These are phyloP conservation scores for Ammodytes dubius DNA, from an alignment of 2,113 vertebrate species.

Conservation along the genomic window DNA sequence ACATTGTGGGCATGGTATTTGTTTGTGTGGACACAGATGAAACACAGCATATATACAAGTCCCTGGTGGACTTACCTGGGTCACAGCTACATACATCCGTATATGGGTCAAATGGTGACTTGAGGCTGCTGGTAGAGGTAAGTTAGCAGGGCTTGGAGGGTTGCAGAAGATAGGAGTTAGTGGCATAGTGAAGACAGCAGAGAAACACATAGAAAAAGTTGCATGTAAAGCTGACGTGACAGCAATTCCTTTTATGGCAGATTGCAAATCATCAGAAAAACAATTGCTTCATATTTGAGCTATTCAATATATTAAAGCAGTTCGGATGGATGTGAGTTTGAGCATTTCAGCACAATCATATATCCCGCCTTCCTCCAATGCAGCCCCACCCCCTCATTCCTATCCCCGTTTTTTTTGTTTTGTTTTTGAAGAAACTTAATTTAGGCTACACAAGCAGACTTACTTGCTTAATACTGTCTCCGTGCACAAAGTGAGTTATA, in stretches of 20 bases:
- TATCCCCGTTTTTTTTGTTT: too few relatives aligned
- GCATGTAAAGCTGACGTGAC: neutral
- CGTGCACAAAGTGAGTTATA: too few relatives aligned
- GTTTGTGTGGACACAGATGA: neutral
- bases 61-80: slow-evolving; percentile 13
- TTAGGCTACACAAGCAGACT: too few relatives aligned
- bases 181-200: neutral
- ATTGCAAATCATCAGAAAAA: slow-evolving; percentile 8
- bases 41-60: slow-evolving; percentile 8
- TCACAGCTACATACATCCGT: slow-evolving; percentile 21
- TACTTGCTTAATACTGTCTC: too few relatives aligned
- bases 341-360: too few relatives aligned
- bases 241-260: slow-evolving; percentile 2
- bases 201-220: neutral
- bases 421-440: too few relatives aligned
- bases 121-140: slow-evolving; percentile 35
- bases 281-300: neutral
- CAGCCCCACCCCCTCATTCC: too few relatives aligned
- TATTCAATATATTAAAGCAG: too few relatives aligned
- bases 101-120: slow-evolving; percentile 56
- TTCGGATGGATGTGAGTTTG: too few relatives aligned
- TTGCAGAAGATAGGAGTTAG: neutral
- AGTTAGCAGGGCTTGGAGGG: neutral
- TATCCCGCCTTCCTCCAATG: too few relatives aligned
- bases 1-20: neutral